phyloP scores from a whole-genome alignment of 2,888 invertebrate genomes.

The Thera britannica region DNA sequence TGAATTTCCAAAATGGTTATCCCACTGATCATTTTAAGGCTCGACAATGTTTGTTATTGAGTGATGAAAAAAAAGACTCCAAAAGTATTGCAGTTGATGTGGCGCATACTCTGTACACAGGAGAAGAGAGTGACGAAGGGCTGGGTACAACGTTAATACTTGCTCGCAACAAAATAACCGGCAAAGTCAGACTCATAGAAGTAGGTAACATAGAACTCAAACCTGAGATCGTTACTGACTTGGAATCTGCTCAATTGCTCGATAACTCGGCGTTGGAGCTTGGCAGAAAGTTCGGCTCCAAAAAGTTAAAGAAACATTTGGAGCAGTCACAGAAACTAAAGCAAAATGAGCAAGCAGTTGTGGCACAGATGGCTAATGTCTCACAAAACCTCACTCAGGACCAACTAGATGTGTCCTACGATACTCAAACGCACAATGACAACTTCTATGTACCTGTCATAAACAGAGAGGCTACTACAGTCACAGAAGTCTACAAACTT shows the following conservation, averaged over 20 bases:
- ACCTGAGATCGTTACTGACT: conserved; percentile 53
- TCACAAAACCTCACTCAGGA: conserved; percentile 67
- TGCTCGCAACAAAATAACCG: conserved; percentile 62
- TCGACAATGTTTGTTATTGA: conserved; percentile 53
- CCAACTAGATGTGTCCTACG: conserved; percentile 64
- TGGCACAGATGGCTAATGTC: conserved; percentile 83
- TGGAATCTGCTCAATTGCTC: conserved; percentile 45
- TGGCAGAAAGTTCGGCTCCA: conserved; percentile 87
- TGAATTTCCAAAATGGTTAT: conserved; percentile 74
- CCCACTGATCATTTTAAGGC: conserved; percentile 56
- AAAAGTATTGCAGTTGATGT: conserved; percentile 57
- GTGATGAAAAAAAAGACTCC: conserved; percentile 49
- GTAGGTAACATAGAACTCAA: conserved; percentile 59
- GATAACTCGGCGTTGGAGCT: conserved; percentile 72
- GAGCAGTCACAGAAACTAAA: conserved; percentile 86
- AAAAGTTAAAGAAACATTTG: conserved; percentile 83
- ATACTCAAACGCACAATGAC: conserved; percentile 64
- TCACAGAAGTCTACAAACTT: conserved; percentile 77
- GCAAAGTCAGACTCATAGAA: conserved; percentile 70
- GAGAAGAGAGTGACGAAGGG: conserved; percentile 60
- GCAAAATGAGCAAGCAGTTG: conserved; percentile 83
- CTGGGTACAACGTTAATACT: conserved; percentile 64
- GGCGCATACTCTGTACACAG: conserved; percentile 61
- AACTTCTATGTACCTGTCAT: conserved; percentile 81
- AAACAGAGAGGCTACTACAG: conserved; percentile 71